These are phyloP conservation scores for Lasioglossum zephyrum DNA, from an alignment of 2,888 invertebrate species.

Conservation along the genomic window DNA sequence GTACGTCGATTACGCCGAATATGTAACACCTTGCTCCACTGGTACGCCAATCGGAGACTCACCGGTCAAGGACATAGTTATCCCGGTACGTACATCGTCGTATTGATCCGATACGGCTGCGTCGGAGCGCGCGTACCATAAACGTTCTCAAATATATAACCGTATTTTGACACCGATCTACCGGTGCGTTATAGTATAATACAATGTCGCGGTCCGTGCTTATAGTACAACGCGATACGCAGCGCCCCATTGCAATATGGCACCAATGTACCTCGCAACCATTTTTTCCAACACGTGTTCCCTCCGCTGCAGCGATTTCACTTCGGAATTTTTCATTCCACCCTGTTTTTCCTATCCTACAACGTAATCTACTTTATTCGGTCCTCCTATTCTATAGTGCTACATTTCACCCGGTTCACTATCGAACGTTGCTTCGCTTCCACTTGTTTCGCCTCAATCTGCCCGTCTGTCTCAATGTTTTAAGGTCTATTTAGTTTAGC, in stretches of 20 bases:
- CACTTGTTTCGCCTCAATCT: no score
- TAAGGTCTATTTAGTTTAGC: no score
- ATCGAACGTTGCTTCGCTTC: no score
- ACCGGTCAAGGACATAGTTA: conserved; percentile 81
- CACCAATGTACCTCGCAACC: background rate
- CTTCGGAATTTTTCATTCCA: background rate
- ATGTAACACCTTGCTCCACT: conserved; percentile 1
- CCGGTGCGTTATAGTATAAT: background rate
- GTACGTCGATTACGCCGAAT: background rate
- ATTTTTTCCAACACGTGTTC: background rate
- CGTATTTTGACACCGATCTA: conserved; percentile 13
- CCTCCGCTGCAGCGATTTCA: background rate
- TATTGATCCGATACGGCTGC: conserved; percentile 80
- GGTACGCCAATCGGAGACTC: conserved; percentile 38
- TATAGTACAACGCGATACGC: background rate
- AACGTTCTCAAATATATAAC: conserved; percentile 21
- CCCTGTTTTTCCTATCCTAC: background rate
- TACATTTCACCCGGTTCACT: no score
- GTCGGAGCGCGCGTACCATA: conserved; percentile 52
- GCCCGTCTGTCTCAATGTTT: no score
- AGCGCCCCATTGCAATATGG: background rate
- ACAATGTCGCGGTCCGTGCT: background rate
- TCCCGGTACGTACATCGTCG: conserved; percentile 77
- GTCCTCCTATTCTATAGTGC: no score
- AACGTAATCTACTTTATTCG: background rate